Base-by-base conservation (phyloP, 2,888 invertebrate species). In the Orchestes rusci region DNA sequence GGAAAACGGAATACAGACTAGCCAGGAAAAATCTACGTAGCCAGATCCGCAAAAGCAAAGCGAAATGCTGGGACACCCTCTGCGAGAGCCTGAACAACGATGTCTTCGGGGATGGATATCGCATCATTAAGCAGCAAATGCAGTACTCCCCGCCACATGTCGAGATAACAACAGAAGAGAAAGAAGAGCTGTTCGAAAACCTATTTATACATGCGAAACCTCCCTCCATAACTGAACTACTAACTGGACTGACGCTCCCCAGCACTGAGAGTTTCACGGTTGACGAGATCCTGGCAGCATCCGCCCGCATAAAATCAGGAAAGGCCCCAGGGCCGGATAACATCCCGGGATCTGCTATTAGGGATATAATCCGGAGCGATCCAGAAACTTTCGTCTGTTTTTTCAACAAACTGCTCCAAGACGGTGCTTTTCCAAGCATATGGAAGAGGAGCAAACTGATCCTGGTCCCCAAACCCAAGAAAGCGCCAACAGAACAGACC, bases 381-480 rank as follows among this genome's bases (percentile, higher is more conserved):
- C 7, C 17, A 8, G 7, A 29, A 27, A 2, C 2, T n/a, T 15
- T 38, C 38, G 4, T 16, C 5, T 4, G 29, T n/a, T 10, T 29
- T 3, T 16, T 38, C 3, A 29, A 38, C 16, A 4, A 3, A 28
- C 7, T 38, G 17, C 2, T 28, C 3, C 7, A 27, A 5, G 4
- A 16, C 2, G 5, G 12, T 4, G 10, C 4, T 5, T 29, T 29
- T 16, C 38, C 38, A 2, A 4, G 2, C 3, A 10, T 16, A 28
- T 38, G 38, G 38, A 38, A 38, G 16, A 3, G 10, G 4, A n/a
- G 16, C 15, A 38, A 38, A 16, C 17, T 38, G 2, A 10, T 38
- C 3, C 17, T 38, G n/a, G 3, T 38, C 3, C 8, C 13, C 3
- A 38, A 38, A 38, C 28, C 10, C 3, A 38, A 38, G n/a, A 27